Percentiles rank a stretch among this genome's conserved stretches.
Conservation (phyloP, 2,888 invertebrate species). For the Griposia aprilina region DNA sequence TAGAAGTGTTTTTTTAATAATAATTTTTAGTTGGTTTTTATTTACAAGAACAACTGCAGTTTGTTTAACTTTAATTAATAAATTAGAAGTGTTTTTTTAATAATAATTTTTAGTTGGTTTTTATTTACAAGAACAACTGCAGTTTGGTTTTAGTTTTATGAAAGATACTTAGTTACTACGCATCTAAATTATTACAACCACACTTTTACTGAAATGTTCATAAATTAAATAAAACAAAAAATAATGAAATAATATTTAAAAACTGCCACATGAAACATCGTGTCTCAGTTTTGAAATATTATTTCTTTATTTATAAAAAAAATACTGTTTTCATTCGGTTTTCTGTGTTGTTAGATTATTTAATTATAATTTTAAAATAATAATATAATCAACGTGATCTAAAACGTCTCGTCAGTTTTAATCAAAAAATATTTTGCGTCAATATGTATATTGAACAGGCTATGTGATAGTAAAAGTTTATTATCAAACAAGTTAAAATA, state of each 20-base stretch:
- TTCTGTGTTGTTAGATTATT: neutral
- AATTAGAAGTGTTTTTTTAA: neutral
- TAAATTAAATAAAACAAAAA: neutral
- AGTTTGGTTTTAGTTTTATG: neutral
- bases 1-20: neutral
- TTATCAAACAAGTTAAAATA: neutral
- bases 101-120: too few species aligned
- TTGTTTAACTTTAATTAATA: constrained; percentile 11
- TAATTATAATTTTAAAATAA: neutral
- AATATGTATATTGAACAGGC: constrained; percentile 1
- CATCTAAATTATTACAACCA: neutral
- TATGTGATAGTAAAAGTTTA: neutral
- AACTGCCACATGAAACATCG: too few species aligned
- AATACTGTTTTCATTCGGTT: neutral
- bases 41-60: neutral
- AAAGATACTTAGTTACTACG: neutral
- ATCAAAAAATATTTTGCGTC: constrained; percentile 3
- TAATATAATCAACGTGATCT: neutral
- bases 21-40: too few species aligned
- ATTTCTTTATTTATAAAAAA: neutral
- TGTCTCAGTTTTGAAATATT: too few species aligned
- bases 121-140: neutral
- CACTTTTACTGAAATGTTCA: neutral
- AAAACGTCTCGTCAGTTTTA: neutral
- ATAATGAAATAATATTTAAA: too few species aligned